Conservation (phyloP, 2,888 invertebrate genomes). For the Horisme vitalbata region DNA sequence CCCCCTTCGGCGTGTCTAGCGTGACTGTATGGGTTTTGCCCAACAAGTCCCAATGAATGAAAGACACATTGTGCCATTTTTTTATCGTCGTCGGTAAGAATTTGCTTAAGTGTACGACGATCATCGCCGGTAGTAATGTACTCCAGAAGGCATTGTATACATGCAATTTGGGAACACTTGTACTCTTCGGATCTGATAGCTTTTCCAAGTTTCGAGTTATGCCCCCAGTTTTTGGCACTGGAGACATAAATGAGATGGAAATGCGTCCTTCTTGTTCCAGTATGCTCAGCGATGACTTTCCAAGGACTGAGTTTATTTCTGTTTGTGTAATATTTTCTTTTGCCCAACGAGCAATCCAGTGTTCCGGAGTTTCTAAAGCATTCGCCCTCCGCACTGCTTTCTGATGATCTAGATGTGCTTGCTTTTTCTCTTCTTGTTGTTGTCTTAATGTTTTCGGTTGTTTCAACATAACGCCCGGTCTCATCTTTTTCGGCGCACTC, state of each 20-base stretch:
- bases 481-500: too few relatives aligned
- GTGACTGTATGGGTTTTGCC: background rate
- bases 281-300: slow-evolving; percentile 28
- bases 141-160: slow-evolving; percentile 25
- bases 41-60: slow-evolving; percentile 1
- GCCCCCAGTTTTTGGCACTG: background rate
- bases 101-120: slow-evolving; percentile 3
- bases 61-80: slow-evolving; percentile 3
- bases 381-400: background rate
- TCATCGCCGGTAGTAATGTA: slow-evolving; percentile 16
- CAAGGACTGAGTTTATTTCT: slow-evolving; percentile 24
- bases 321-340: slow-evolving; percentile 13
- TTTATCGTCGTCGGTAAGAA: slow-evolving; percentile 1
- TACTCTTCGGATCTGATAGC: background rate
- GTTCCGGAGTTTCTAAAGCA: background rate
- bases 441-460: too few relatives aligned
- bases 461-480: too few relatives aligned
- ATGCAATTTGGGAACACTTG: slow-evolving; percentile 26
- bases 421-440: background rate
- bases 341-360: slow-evolving; percentile 3
- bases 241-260: slow-evolving; percentile 16
- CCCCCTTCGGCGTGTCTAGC: background rate
- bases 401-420: background rate
- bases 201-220: background rate
- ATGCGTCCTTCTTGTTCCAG: slow-evolving; percentile 18